Conservation (phyloP, 2,888 invertebrate genomes). For the Neocrepidodera transversa region DNA sequence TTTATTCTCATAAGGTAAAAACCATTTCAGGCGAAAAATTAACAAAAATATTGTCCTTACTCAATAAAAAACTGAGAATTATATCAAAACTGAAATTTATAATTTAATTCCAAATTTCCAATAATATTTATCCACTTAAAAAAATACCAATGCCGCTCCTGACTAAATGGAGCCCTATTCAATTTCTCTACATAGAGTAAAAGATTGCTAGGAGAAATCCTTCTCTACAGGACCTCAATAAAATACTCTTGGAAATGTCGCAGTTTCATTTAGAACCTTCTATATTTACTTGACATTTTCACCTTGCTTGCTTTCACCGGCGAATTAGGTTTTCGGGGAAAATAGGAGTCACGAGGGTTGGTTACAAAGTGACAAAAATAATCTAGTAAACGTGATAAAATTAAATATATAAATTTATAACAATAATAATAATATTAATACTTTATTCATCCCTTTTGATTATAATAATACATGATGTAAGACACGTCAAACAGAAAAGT, state of each 20-base stretch:
- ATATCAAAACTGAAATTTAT: too few relatives aligned
- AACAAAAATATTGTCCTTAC: too few relatives aligned
- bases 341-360: background rate
- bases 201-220: constrained; percentile 31
- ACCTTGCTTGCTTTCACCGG: constrained; percentile 23
- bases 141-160: constrained; percentile 1
- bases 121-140: background rate
- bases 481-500: too few relatives aligned
- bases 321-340: constrained; percentile 17
- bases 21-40: too few relatives aligned
- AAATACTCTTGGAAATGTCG: constrained; percentile 30
- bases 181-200: constrained; percentile 17
- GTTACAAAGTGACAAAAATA: background rate
- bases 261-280: constrained; percentile 31
- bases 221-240: constrained; percentile 28
- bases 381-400: background rate
- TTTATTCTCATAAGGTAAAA: too few relatives aligned
- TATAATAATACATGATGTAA: too few relatives aligned
- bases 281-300: constrained; percentile 33
- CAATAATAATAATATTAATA: too few relatives aligned
- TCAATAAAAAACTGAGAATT: too few relatives aligned
- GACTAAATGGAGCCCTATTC: constrained; percentile 3
- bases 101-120: too few relatives aligned
- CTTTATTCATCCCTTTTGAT: too few relatives aligned
- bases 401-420: too few relatives aligned